Evolutionary conservation across 2,888 invertebrate genomes (phyloP), one percentile per base, ranked within the genome.

Genomic region (Venustoraphidia nigricollis): DNA sequence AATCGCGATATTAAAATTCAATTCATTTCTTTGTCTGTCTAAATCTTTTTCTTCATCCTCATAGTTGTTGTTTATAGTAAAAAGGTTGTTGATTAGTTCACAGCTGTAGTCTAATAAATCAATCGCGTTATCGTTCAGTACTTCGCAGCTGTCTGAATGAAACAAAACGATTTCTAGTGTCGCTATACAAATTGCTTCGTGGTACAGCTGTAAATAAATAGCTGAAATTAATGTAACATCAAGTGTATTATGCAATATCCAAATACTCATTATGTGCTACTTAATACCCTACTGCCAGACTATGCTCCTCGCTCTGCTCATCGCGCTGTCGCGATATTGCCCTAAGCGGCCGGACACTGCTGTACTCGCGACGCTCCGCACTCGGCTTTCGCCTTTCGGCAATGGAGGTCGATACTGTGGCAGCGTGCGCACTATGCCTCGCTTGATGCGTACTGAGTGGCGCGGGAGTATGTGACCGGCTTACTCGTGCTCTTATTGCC

Each of bases 61-160:
- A 14, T 55, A 55, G n/a, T 48, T 50, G 8, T 48, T 44, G 9
- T 55, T 50, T 39, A 58, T 64, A 55, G 54, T 68, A 65, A 86
- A 64, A 1, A 86, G 65, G 13, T 72, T 69, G 0, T 80, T 76
- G 2, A 85, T 69, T 50, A 78, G 78, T 51, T 82, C 77, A 36
- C 82, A 76, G 35, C 82, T 76, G 60, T 92, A 94, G 64, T 92
- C 88, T 14, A 91, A 70, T 13, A 94, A 68, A 68, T 94, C 94
- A 8, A 87, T 70, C 10, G 82, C 75, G 1, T 77, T 69, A 47
- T 93, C 90, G 44, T 77, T 81, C 49, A 92, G 69, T 40, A 83
- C 77, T 60, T 85, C 82, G 47, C 83, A 84, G 5, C 85, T 81
- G 55, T 83, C 86, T 27, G 78, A 76, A 62, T 93, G 90, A 60